Evolutionary conservation across 2,113 vertebrate genomes (phyloP).

Genomic region (Stigmatopora nigra): DNA sequence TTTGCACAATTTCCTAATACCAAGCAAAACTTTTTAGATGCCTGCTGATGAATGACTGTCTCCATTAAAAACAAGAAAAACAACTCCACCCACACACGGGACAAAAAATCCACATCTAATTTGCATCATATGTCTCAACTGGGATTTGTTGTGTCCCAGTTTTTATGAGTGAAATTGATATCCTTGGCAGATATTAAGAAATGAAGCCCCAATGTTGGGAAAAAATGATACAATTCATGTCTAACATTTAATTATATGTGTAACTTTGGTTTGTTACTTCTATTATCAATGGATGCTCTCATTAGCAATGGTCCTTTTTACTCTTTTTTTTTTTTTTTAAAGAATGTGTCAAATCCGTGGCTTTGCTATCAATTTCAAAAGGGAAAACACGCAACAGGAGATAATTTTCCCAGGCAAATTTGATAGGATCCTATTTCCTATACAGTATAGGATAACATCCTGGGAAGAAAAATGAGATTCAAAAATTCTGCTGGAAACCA

Average conservation of each 20-base stretch:
- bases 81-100: constrained; percentile 57
- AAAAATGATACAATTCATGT: neutral
- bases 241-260: neutral
- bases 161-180: neutral
- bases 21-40: constrained; percentile 13
- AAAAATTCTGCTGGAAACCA: neutral
- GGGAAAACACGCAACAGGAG: neutral
- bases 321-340: no score
- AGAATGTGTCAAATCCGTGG: no score
- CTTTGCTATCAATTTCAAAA: neutral
- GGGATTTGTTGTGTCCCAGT: constrained; percentile 22
- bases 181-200: neutral
- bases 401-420: neutral
- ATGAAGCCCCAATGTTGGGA: neutral
- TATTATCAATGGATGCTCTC: no score
- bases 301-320: no score
- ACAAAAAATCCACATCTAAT: constrained; percentile 49
- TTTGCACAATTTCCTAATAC: neutral
- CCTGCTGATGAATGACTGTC: constrained; percentile 34
- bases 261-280: no score
- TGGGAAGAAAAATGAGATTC: neutral
- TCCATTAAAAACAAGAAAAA: constrained; percentile 46
- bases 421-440: neutral
- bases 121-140: constrained; percentile 37
- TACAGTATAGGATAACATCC: neutral